A percentile compares a stretch with the other conserved stretches of the same genome.
Conservation (phyloP, 2,888 invertebrate genomes). For the Lymantria monacha region DNA sequence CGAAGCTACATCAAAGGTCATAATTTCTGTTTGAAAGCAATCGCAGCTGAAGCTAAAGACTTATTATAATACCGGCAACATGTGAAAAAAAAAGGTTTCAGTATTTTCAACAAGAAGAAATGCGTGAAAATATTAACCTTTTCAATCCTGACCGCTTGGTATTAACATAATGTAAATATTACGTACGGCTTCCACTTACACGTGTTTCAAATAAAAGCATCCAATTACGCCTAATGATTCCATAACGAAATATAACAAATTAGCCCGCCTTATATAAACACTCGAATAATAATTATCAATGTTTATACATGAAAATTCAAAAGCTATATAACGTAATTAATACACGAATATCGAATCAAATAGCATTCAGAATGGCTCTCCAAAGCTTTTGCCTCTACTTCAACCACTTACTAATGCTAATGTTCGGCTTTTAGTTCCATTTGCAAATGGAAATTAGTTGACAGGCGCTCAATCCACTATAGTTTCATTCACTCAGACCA, state of each 20-base stretch:
- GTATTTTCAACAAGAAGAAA: too few relatives aligned
- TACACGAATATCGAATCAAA: conserved; percentile 54
- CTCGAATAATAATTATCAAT: background rate
- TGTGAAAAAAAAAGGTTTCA: too few relatives aligned
- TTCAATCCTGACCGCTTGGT: too few relatives aligned
- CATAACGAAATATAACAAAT: conserved; percentile 1
- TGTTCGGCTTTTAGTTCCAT: conserved; percentile 67
- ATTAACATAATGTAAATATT: too few relatives aligned
- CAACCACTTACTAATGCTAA: conserved; percentile 63
- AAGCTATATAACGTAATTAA: conserved; percentile 41
- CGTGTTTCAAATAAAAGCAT: background rate
- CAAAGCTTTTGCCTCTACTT: conserved; percentile 47
- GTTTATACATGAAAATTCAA: conserved; percentile 31
- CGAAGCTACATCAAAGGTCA: too few relatives aligned
- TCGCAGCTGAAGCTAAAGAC: too few relatives aligned
- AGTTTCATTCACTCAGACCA: conserved; percentile 40
- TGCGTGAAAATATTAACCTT: too few relatives aligned
- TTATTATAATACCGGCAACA: too few relatives aligned
- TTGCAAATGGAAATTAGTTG: conserved; percentile 67
- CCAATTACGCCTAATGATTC: background rate
- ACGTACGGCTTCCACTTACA: too few relatives aligned
- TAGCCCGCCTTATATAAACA: background rate
- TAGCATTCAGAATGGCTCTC: conserved; percentile 58
- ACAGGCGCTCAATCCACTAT: conserved; percentile 46
- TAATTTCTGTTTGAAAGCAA: too few relatives aligned